Percentiles rank a stretch among this genome's conserved stretches.
phyloP scores from a whole-genome alignment of 2,797 vertebrate genomes.

The Cirrhinus molitorella region DNA sequence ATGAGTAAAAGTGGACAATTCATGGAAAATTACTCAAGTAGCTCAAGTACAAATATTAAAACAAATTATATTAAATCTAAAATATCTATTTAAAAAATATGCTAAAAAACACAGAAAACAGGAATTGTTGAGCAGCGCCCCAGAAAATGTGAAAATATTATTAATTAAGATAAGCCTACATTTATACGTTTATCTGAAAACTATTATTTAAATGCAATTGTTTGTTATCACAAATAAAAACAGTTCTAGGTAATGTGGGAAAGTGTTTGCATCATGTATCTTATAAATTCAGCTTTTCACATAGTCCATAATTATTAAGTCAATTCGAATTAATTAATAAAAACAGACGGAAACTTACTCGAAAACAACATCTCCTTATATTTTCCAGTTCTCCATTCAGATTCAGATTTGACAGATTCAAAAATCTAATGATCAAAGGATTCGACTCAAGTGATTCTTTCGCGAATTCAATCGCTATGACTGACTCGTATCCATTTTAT shows the following conservation, averaged over 20 bases:
- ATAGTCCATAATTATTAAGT: not conserved
- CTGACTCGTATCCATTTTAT: too few relatives aligned
- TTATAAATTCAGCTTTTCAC: not conserved
- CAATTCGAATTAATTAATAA: not conserved
- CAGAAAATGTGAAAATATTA: not conserved
- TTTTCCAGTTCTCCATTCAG: not conserved
- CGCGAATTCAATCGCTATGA: too few relatives aligned
- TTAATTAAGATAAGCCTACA: not conserved
- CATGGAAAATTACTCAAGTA: not conserved
- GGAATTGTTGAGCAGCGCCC: not conserved
- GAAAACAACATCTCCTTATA: not conserved
- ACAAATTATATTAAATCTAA: not conserved
- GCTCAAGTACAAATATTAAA: not conserved
- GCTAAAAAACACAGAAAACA: not conserved
- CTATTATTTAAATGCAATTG: not conserved
- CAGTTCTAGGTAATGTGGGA: not conserved
- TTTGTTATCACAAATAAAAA: not conserved
- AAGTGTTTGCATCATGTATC: not conserved
- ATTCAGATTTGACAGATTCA: too few relatives aligned
- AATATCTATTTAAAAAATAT: not conserved
- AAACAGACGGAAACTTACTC: not conserved
- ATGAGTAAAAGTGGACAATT: not conserved
- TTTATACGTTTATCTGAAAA: too few relatives aligned
- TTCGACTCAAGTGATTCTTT: too few relatives aligned
- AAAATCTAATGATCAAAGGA: too few relatives aligned